Conservation (phyloP, 2,888 invertebrate genomes). For the Pristionchus mayeri region DNA sequence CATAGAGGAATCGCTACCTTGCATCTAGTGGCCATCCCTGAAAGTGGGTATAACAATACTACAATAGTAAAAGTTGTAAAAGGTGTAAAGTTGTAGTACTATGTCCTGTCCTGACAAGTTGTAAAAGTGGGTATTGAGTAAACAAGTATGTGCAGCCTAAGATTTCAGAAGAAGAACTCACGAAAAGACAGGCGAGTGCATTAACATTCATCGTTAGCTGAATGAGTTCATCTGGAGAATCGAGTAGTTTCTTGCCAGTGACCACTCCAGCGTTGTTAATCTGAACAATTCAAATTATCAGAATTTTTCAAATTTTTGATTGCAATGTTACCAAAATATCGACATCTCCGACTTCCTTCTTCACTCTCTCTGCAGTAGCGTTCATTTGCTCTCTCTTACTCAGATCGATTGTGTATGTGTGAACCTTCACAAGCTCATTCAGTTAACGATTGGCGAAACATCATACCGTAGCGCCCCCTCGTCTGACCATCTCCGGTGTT, state of each 20-base stretch:
- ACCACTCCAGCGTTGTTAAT: conserved; percentile 95
- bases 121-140: too few relatives aligned
- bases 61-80: too few relatives aligned
- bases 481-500: conserved; percentile 84
- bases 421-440: conserved; percentile 78
- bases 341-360: conserved; percentile 86
- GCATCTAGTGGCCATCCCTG: too few relatives aligned
- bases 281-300: background rate
- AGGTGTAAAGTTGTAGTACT: too few relatives aligned
- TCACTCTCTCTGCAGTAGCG: conserved; percentile 74
- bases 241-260: conserved; percentile 85
- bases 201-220: conserved; percentile 92
- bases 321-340: conserved; percentile 81
- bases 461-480: conserved; percentile 62
- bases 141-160: too few relatives aligned
- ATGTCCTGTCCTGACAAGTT: too few relatives aligned
- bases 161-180: conserved; percentile 76
- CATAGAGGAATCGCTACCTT: too few relatives aligned
- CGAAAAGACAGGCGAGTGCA: conserved; percentile 92
- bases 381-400: conserved; percentile 88
- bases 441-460: background rate
- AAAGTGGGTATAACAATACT: too few relatives aligned
- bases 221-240: conserved; percentile 89
- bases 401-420: conserved; percentile 88
- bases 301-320: conserved; percentile 62